phyloP scores from a whole-genome alignment of 37 sponge, comb jelly and placozoan genomes.

The Ianthella basta region DNA sequence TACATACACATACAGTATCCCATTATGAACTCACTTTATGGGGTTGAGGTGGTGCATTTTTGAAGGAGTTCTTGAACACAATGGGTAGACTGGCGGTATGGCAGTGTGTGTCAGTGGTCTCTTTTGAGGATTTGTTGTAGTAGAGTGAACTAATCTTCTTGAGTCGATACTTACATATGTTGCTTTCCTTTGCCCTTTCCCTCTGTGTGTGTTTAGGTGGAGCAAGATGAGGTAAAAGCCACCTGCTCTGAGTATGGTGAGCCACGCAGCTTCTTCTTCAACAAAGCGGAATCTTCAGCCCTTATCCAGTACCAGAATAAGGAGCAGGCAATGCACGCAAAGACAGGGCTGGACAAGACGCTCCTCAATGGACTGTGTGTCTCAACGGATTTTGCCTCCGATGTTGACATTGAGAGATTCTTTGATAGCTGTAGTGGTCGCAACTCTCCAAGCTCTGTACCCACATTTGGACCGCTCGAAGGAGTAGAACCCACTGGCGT shows the following conservation, averaged over 20 bases:
- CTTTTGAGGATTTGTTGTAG: background rate
- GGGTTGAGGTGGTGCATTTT: background rate
- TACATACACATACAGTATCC: too few species aligned
- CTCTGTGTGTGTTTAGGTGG: constrained; percentile 35
- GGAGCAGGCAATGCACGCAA: constrained; percentile 55
- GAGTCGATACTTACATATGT: too few species aligned
- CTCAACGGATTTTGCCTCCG: constrained; percentile 44
- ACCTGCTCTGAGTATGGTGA: constrained; percentile 58
- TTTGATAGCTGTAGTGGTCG: constrained; percentile 1
- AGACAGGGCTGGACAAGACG: constrained; percentile 53
- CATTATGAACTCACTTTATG: too few species aligned
- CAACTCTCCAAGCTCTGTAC: background rate
- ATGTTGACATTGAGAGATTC: constrained; percentile 43
- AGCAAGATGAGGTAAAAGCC: constrained; percentile 44
- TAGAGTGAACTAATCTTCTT: too few species aligned
- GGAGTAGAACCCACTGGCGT: too few species aligned
- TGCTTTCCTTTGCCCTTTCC: background rate
- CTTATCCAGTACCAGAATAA: constrained; percentile 44
- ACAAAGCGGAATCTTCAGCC: constrained; percentile 22
- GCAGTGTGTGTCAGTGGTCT: background rate
- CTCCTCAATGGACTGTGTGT: constrained; percentile 44
- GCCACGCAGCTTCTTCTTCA: constrained; percentile 28
- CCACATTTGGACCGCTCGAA: background rate
- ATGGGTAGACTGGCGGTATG: too few species aligned
- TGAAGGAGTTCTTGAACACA: background rate